Conservation (phyloP, 92 coral and sea anemone species). For the Parazoanthus atlanticus region DNA sequence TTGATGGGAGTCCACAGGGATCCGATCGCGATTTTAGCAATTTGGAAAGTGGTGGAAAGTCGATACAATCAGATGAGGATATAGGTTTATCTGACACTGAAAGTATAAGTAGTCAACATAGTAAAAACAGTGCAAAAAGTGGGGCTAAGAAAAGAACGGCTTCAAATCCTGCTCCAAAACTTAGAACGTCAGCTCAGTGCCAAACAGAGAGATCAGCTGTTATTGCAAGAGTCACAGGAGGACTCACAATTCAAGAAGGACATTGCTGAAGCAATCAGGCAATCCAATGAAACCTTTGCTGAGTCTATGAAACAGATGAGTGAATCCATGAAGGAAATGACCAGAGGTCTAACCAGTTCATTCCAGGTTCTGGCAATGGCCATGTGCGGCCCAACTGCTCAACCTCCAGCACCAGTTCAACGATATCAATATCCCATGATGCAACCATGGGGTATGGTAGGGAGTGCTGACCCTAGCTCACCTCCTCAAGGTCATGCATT, state of each 20-base stretch:
- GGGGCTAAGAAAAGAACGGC: not conserved
- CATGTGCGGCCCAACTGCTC: not conserved
- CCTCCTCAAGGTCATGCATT: not conserved
- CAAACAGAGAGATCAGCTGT: conserved; percentile 15
- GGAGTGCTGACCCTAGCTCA: not conserved
- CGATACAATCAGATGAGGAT: not conserved
- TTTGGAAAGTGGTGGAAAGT: not conserved
- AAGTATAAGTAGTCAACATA: not conserved
- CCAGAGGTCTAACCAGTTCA: conserved; percentile 2
- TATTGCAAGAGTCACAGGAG: conserved; percentile 18
- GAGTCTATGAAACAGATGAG: conserved; percentile 21
- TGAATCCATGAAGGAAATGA: conserved; percentile 20
- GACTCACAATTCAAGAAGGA: conserved; percentile 29
- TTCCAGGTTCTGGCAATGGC: not conserved
- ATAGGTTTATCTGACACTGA: conserved; percentile 4
- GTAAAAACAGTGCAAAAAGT: not conserved
- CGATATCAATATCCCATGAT: too few relatives aligned
- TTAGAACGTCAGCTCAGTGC: conserved; percentile 41
- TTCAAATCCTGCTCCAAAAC: conserved; percentile 28
- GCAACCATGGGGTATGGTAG: too few relatives aligned
- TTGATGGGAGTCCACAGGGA: not conserved
- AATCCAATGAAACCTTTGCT: conserved; percentile 26
- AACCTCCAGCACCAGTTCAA: not conserved
- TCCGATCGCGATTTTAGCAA: not conserved
- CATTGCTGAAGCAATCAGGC: conserved; percentile 40